Evolutionary conservation across 1,140 invertebrate species (phyloP), one percentile per base, ranked within the genome.

Genomic region (Ostrea edulis): DNA sequence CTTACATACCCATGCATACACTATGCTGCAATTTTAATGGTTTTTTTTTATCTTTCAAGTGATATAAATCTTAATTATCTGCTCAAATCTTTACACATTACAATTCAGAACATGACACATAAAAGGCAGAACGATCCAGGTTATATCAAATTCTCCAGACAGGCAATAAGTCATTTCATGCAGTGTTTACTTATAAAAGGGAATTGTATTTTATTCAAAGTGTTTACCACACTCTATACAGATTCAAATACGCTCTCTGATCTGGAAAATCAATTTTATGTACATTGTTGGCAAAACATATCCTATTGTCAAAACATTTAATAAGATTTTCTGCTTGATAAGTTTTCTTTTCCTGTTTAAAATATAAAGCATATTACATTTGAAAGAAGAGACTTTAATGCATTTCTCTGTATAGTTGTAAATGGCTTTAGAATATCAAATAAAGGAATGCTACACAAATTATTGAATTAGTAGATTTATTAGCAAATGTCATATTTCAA

Each of bases 291-390:
- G 8, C 25, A 29, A 25, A 77, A 17, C 22, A 62, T 77, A 35
- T 77, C 14, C 29, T 29, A 35, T 77, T 29, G 5, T 35, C 12
- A 77, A 29, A 17, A 77, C 68, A 29, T 77, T 77, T 29, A 35
- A 77, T 77, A 29, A 14, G 29, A 77, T 77, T 77, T 77, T 77
- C 68, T 77, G 68, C 68, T 77, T 77, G 7, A 35, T 71, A 77
- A 29, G 3, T 35, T 25, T 77, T 77, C 11, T 44, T 77, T 77
- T 29, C 29, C 25, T 35, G n/a, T 17, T 20, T n/a, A 62, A 5
- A 62, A 62, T 44, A 29, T 22, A 77, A 77, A 77, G 35, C 55
- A 17, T 62, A 55, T 55, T 55, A 55, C 14, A 55, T 9, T 55
- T n/a, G 29, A 77, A 29, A 35, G 22, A 77, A 77, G 25, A 29